Evolutionary conservation across 2,113 vertebrate species (phyloP), one percentile per base, ranked within the genome.

Genomic region (Vidua chalybeata): DNA sequence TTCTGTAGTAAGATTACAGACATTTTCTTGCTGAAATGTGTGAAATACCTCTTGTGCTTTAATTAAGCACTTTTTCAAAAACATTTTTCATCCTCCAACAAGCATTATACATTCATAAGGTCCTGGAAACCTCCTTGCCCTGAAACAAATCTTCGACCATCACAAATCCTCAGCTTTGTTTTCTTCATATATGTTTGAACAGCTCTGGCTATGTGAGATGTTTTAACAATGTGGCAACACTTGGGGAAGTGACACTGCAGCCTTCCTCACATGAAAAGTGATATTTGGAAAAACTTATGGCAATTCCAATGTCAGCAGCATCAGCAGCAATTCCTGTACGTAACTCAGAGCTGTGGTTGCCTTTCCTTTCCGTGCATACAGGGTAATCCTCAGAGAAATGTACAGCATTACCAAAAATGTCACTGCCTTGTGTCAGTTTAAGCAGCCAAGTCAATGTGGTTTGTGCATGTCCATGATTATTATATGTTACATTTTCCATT

Each of bases 401-500:
- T 46, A 76, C n/a, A 71, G 9, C 27, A 35, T 55, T 94, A 86
- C n/a, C 33, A 91, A 84, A 96, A 93, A 87, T 54, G 39, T 90
- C 55, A 19, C 37, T 66, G 37, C 48, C 39, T 88, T 69, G 55
- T 15, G 31, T 82, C 43, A 62, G 35, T 55, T 81, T 66, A 86
- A 81, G 61, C 37, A 83, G 77, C 67, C 71, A 90, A 90, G 69
- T 66, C 76, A 92, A 18, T 69, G 80, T 43, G 49, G 58, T 95
- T 76, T 93, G 23, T 93, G 63, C 48, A 21, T 67, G 35, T 59
- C 31, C 49, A 58, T 33, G 33, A 66, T 74, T 78, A 94, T 88
- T 68, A 31, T 85, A 74, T 92, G 68, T 94, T 89, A 51, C 13
- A 80, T 83, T 89, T 97, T 94, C 71, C 77, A 78, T 81, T 94